These are phyloP conservation scores for Vanessa tameamea DNA, from an alignment of 1,140 invertebrate species.

Conservation along the genomic window DNA sequence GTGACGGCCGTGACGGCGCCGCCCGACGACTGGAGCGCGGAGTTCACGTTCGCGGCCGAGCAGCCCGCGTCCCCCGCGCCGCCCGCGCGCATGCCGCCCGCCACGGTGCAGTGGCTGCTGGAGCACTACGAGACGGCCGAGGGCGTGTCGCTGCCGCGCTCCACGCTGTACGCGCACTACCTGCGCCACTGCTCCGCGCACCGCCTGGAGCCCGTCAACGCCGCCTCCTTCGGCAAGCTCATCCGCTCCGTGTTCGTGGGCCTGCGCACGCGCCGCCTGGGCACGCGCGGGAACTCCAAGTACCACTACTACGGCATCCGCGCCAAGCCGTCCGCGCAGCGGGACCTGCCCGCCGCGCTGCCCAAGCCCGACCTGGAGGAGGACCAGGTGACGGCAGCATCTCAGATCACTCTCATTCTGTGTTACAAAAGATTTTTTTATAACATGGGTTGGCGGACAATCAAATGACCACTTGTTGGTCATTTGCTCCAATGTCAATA, in stretches of 20 bases:
- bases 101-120: constrained; percentile 94
- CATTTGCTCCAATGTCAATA: too few relatives aligned
- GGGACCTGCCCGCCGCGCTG: constrained; percentile 34
- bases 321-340: constrained; percentile 88
- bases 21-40: constrained; percentile 47
- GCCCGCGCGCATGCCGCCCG: constrained; percentile 69
- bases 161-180: constrained; percentile 98
- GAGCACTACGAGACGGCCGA: constrained; percentile 99
- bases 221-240: constrained; percentile 99
- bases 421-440: too few relatives aligned
- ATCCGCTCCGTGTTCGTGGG: constrained; percentile 99
- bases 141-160: constrained; percentile 95
- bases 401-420: too few relatives aligned
- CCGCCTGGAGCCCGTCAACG: constrained; percentile 98
- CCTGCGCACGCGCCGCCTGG: constrained; percentile 94
- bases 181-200: constrained; percentile 96
- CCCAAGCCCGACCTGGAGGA: constrained; percentile 47
- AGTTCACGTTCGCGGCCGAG: constrained; percentile 43
- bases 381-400: constrained; percentile 40
- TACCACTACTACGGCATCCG: constrained; percentile 99
- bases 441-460: too few relatives aligned
- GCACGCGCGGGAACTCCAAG: constrained; percentile 99
- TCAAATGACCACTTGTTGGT: too few relatives aligned
- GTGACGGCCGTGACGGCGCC: constrained; percentile 45
- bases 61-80: constrained; percentile 56